These are phyloP conservation scores for Hermetia illucens DNA, from an alignment of 1,140 invertebrate species.

Conservation along the genomic window DNA sequence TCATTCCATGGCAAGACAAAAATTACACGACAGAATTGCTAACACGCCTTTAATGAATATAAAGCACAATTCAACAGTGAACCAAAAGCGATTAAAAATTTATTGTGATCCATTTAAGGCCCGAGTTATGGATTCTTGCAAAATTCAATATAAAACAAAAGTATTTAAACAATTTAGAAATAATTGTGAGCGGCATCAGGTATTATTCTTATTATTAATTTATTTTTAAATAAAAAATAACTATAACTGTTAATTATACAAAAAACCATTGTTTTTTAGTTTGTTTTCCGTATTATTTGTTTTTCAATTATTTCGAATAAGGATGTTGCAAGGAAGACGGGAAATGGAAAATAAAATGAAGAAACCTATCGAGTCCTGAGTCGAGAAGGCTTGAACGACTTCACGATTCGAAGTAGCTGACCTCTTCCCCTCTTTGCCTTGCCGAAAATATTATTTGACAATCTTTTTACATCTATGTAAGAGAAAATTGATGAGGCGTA, in stretches of 20 bases:
- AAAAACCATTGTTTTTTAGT: too few relatives aligned
- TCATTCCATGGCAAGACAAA: too few relatives aligned
- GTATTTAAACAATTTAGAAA: background rate
- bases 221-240: background rate
- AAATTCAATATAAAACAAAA: too few relatives aligned
- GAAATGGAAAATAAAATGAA: background rate
- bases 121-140: background rate
- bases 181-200: background rate
- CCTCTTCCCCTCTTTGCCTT: background rate
- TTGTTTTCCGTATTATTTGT: background rate
- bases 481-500: too few relatives aligned
- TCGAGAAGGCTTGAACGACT: background rate
- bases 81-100: background rate
- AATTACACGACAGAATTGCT: too few relatives aligned
- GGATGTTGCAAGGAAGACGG: background rate
- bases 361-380: background rate
- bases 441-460: background rate
- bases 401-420: background rate
- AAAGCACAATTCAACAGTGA: background rate
- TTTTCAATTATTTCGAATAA: background rate
- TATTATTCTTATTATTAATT: conserved; percentile 3
- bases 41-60: too few relatives aligned
- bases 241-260: background rate
- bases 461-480: background rate
- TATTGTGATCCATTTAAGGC: background rate